These are phyloP conservation scores for Drosophila anomelani DNA, from an alignment of 2,888 invertebrate genomes.

Conservation along the genomic window DNA sequence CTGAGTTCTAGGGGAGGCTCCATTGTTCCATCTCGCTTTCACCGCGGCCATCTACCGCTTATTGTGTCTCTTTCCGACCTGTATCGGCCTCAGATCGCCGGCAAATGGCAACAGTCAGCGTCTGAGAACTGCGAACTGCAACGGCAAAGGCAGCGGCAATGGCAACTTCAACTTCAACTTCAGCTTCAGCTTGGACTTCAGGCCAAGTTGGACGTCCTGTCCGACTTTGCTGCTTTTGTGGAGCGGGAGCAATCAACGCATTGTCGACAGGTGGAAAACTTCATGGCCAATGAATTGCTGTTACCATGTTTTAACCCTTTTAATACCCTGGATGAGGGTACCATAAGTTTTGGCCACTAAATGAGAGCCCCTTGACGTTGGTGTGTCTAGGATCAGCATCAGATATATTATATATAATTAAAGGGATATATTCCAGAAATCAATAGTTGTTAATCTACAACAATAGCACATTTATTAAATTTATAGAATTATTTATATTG, in stretches of 20 bases:
- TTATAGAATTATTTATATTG: background rate
- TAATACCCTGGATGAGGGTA: background rate
- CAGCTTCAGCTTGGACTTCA: slow-evolving; percentile 8
- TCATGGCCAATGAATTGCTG: slow-evolving; percentile 69
- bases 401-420: background rate
- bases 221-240: slow-evolving; percentile 12
- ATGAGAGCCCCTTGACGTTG: background rate
- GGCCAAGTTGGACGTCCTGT: slow-evolving; percentile 9
- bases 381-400: background rate
- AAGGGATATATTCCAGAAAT: background rate
- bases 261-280: slow-evolving; percentile 75
- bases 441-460: background rate
- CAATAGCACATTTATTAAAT: background rate
- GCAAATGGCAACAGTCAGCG: slow-evolving; percentile 74
- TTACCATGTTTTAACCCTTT: slow-evolving; percentile 37
- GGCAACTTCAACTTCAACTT: slow-evolving; percentile 22
- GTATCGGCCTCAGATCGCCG: slow-evolving; percentile 52
- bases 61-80: slow-evolving; percentile 15
- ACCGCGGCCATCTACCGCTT: background rate
- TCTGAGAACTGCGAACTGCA: slow-evolving; percentile 38
- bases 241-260: slow-evolving; percentile 73
- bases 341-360: background rate
- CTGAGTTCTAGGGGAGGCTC: slow-evolving; percentile 41
- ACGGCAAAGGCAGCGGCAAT: slow-evolving; percentile 26
- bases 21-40: slow-evolving; percentile 9